Evolutionary conservation across 2,888 invertebrate genomes (phyloP).

Genomic region (Andrena fulva): DNA sequence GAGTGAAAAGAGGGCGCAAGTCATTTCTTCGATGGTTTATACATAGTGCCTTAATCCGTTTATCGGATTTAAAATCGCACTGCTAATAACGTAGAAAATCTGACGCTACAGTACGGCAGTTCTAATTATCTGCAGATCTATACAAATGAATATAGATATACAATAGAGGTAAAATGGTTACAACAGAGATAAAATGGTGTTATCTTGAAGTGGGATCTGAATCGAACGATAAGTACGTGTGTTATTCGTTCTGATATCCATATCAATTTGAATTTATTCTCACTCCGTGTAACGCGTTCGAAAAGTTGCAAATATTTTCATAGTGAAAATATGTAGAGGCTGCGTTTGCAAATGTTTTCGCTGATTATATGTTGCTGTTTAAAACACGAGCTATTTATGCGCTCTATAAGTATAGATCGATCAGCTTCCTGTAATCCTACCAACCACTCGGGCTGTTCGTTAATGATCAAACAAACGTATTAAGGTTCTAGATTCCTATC

Average conservation of each 20-base stretch:
- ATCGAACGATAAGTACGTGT: too few species aligned
- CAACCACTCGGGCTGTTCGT: not conserved
- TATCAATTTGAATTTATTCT: not conserved
- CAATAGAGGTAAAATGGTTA: not conserved
- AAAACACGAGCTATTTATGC: not conserved
- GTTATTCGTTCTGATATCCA: too few species aligned
- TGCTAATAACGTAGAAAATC: slow-evolving; percentile 4
- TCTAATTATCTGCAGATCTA: not conserved
- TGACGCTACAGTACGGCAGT: not conserved
- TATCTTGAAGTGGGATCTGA: too few species aligned
- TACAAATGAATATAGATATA: not conserved
- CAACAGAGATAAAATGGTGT: not conserved
- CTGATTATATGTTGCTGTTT: not conserved
- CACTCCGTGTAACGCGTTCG: not conserved
- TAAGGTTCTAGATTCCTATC: not conserved
- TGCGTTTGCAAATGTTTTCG: not conserved
- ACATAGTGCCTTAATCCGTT: slow-evolving; percentile 2
- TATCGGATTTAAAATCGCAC: slow-evolving; percentile 24
- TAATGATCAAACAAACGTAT: not conserved
- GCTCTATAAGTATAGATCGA: not conserved
- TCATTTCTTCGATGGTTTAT: slow-evolving; percentile 15
- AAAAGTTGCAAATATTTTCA: not conserved
- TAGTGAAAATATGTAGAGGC: not conserved
- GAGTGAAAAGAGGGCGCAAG: slow-evolving; percentile 61
- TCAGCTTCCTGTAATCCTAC: not conserved